Evolutionary conservation across 2,113 vertebrate genomes (phyloP).

Genomic region (Tringa solitaria): DNA sequence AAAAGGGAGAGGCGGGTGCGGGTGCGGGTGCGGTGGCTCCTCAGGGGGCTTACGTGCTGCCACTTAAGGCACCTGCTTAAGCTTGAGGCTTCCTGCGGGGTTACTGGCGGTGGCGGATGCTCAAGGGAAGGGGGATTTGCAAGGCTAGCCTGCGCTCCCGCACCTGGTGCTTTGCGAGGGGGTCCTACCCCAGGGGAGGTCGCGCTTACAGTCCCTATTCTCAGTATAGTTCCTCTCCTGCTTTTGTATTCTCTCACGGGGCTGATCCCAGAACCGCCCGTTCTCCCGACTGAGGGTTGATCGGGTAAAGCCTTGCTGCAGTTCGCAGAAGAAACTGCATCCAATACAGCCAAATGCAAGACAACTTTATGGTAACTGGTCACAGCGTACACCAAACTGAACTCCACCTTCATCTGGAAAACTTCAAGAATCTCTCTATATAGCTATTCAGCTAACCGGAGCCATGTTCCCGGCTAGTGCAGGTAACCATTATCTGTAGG

Average conservation of each 20-base stretch:
- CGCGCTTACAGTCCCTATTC: accelerated
- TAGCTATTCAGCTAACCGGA: background rate
- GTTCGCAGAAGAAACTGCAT: background rate
- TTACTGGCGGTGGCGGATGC: background rate
- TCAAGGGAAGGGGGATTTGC: background rate
- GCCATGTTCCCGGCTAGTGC: background rate
- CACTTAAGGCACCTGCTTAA: background rate
- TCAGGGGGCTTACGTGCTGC: background rate
- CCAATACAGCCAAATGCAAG: accelerated
- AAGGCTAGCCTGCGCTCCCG: no score
- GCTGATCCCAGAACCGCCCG: background rate
- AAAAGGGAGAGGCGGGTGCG: background rate
- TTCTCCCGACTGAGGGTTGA: accelerated
- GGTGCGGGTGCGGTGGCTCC: background rate
- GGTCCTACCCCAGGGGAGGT: background rate
- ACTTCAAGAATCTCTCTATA: background rate
- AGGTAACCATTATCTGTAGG: background rate
- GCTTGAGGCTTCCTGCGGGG: background rate
- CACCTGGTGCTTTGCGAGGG: background rate
- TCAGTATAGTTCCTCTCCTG: background rate
- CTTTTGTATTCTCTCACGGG: accelerated
- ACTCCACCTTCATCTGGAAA: background rate
- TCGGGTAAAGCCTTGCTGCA: background rate
- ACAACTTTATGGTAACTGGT: background rate
- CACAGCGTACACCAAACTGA: background rate